A percentile compares a stretch with the other conserved stretches of the same genome.
Conservation (phyloP, 92 coral and sea anemone species). For the Desmophyllum pertusum region DNA sequence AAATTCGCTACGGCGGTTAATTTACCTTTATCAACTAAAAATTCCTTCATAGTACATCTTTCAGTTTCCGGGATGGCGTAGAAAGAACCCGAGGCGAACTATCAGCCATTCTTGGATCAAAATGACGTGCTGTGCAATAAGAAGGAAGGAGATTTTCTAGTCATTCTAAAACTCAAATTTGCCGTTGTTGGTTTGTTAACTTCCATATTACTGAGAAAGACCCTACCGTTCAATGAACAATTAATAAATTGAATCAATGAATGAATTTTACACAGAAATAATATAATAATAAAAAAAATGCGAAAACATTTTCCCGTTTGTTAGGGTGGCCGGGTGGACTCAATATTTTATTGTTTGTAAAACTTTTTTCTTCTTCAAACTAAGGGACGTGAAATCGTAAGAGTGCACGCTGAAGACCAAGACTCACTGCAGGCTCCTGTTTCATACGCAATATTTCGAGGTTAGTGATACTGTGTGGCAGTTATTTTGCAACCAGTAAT, state of each 20-base stretch:
- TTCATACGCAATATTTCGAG: conserved; percentile 47
- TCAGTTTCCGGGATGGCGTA: neutral
- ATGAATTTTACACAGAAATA: neutral
- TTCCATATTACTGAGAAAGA: no score
- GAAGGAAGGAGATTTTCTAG: neutral
- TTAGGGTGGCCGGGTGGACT: no score
- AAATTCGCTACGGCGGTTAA: no score
- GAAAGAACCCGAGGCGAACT: neutral
- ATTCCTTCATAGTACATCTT: no score
- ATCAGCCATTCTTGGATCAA: neutral
- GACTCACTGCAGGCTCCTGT: conserved; percentile 53
- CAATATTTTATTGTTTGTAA: no score
- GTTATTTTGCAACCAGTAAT: no score
- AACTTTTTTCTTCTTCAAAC: neutral
- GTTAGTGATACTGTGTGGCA: conserved; percentile 11
- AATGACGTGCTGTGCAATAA: neutral
- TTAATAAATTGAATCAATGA: no score
- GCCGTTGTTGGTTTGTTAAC: neutral
- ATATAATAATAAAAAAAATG: no score
- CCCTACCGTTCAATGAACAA: neutral
- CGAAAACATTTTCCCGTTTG: no score
- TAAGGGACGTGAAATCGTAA: conserved; percentile 45
- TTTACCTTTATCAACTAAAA: no score
- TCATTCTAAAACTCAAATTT: neutral
- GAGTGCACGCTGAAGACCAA: conserved; percentile 58